Conservation (phyloP, 2,888 invertebrate species). For the Julus scanicus region DNA sequence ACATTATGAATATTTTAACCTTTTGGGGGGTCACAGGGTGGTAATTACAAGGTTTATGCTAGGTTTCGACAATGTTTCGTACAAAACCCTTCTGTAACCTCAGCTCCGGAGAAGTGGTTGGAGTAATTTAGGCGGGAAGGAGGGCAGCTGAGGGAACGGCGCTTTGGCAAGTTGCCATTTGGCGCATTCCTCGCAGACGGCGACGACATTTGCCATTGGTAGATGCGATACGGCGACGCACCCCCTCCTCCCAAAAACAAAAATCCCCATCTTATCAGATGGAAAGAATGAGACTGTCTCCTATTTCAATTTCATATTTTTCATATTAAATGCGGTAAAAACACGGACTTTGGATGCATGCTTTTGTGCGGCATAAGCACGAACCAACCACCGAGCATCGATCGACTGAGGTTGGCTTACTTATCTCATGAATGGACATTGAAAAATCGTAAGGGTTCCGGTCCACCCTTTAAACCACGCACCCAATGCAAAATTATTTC, state of each 20-base stretch:
- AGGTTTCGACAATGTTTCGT: too few species aligned
- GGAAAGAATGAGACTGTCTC: not conserved
- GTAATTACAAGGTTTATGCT: too few species aligned
- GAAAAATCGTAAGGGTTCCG: not conserved
- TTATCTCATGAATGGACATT: not conserved
- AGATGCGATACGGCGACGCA: not conserved
- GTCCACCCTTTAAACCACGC: not conserved
- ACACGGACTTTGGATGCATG: not conserved
- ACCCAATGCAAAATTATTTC: not conserved
- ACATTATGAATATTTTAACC: too few species aligned
- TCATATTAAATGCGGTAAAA: not conserved
- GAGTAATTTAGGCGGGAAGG: not conserved
- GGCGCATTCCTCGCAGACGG: not conserved
- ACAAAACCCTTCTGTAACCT: too few species aligned
- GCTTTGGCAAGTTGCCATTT: not conserved
- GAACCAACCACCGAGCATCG: not conserved
- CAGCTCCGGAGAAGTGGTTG: not conserved
- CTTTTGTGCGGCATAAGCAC: not conserved
- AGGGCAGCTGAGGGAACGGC: not conserved
- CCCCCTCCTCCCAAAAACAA: not conserved
- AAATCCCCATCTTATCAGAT: not conserved
- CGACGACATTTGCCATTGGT: not conserved
- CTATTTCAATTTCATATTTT: slow-evolving; percentile 23
- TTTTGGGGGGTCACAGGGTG: too few species aligned
- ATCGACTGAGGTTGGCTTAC: not conserved